phyloP scores from a whole-genome alignment of 2,797 vertebrate species.

The Microctenopoma steveboyesi region DNA sequence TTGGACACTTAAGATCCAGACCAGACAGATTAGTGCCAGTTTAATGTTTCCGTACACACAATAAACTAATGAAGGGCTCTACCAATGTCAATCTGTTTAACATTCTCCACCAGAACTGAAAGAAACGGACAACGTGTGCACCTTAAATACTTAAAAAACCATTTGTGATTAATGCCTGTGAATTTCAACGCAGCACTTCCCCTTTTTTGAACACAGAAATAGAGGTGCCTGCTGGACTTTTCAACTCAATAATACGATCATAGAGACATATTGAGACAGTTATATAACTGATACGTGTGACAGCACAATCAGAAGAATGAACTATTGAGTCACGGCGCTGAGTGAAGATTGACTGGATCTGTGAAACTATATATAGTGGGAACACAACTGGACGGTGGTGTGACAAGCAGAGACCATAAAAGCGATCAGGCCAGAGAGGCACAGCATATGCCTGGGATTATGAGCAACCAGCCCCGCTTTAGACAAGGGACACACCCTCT shows the following conservation, averaged over 20 bases:
- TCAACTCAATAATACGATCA: slow-evolving; percentile 21
- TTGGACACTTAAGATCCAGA: not conserved
- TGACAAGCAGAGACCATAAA: slow-evolving; percentile 82
- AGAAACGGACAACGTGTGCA: not conserved
- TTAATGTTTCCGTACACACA: not conserved
- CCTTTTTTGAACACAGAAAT: not conserved
- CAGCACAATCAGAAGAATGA: slow-evolving; percentile 69
- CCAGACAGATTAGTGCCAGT: not conserved
- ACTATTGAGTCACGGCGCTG: slow-evolving; percentile 71
- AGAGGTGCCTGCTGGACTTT: slow-evolving; percentile 37
- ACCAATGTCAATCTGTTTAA: not conserved
- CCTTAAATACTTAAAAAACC: slow-evolving; percentile 34
- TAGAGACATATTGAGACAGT: too few relatives aligned
- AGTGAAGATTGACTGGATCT: slow-evolving; percentile 74
- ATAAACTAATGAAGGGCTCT: not conserved
- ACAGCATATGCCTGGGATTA: slow-evolving; percentile 86
- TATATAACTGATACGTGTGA: slow-evolving; percentile 51
- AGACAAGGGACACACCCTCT: slow-evolving; percentile 77
- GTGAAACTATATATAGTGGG: slow-evolving; percentile 81
- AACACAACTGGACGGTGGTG: slow-evolving; percentile 83
- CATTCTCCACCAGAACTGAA: not conserved
- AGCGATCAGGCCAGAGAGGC: slow-evolving; percentile 79
- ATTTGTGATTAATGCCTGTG: slow-evolving; percentile 38
- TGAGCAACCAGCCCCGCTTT: slow-evolving; percentile 79
- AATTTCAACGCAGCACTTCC: slow-evolving; percentile 46